Evolutionary conservation across 2,797 vertebrate species (phyloP).

Genomic region (Rhinichthys osculus): DNA sequence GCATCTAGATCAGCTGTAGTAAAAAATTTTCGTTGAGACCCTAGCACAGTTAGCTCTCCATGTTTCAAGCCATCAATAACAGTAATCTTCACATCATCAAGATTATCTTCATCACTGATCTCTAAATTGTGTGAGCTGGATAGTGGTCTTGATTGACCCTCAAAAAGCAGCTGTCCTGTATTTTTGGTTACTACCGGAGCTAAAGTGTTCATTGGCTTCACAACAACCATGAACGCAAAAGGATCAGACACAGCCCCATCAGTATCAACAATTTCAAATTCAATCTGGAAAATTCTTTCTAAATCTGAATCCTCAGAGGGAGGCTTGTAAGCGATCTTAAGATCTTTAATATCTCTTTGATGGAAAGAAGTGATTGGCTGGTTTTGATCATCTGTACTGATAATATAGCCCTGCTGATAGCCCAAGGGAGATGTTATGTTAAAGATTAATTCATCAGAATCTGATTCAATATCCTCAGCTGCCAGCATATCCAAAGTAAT

Average conservation of each 20-base stretch:
- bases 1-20: constrained; percentile 81
- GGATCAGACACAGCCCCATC: constrained; percentile 83
- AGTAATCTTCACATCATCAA: constrained; percentile 82
- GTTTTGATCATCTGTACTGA: constrained; percentile 87
- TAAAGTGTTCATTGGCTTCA: constrained; percentile 87
- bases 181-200: constrained; percentile 84
- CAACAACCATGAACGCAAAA: constrained; percentile 87
- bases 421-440: constrained; percentile 79
- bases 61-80: constrained; percentile 82
- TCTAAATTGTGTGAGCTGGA: constrained; percentile 83
- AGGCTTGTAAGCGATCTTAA: constrained; percentile 89
- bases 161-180: constrained; percentile 85
- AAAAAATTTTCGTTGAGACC: constrained; percentile 77
- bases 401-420: constrained; percentile 79
- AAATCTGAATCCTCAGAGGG: constrained; percentile 78
- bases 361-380: constrained; percentile 86
- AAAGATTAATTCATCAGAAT: constrained; percentile 84
- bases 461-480: constrained; percentile 84
- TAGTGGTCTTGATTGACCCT: constrained; percentile 84
- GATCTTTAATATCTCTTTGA: constrained; percentile 84
- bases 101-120: constrained; percentile 86
- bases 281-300: constrained; percentile 86
- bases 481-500: constrained; percentile 85
- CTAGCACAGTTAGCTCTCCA: constrained; percentile 77
- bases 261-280: constrained; percentile 85